Conservation (phyloP, 2,113 vertebrate genomes). For the Centropristis striata region DNA sequence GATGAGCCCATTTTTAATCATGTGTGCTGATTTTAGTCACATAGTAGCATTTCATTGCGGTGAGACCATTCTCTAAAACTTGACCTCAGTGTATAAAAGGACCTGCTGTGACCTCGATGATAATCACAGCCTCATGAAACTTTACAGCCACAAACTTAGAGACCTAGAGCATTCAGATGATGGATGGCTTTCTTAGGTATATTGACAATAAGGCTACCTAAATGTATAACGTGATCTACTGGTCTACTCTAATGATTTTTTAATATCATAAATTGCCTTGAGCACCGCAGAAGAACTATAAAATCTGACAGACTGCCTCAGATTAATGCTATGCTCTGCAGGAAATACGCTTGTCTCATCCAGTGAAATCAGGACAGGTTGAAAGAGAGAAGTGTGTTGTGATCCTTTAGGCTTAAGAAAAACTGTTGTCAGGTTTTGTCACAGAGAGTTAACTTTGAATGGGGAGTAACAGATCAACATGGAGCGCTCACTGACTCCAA, state of each 20-base stretch:
- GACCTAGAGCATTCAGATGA: too few relatives aligned
- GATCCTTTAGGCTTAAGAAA: background rate
- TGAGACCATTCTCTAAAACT: too few relatives aligned
- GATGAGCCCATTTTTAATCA: too few relatives aligned
- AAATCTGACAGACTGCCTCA: background rate
- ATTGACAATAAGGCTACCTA: background rate
- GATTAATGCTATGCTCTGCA: background rate
- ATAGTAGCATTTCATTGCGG: too few relatives aligned
- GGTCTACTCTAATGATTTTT: background rate
- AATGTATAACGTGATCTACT: background rate
- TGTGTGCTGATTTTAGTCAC: too few relatives aligned
- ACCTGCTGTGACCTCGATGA: too few relatives aligned
- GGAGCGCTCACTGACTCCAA: background rate
- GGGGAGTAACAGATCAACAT: background rate
- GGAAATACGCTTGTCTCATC: background rate
- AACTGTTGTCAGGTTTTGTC: background rate
- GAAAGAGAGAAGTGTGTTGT: background rate
- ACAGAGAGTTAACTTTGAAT: background rate
- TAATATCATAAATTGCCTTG: constrained; percentile 7
- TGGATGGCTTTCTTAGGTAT: too few relatives aligned
- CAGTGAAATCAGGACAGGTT: background rate
- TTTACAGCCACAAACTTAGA: too few relatives aligned
- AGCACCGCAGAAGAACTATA: background rate
- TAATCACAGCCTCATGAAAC: too few relatives aligned
- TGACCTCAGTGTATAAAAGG: too few relatives aligned